Evolutionary conservation across 1,140 invertebrate genomes (phyloP).

Genomic region (Camponotus vicinus): DNA sequence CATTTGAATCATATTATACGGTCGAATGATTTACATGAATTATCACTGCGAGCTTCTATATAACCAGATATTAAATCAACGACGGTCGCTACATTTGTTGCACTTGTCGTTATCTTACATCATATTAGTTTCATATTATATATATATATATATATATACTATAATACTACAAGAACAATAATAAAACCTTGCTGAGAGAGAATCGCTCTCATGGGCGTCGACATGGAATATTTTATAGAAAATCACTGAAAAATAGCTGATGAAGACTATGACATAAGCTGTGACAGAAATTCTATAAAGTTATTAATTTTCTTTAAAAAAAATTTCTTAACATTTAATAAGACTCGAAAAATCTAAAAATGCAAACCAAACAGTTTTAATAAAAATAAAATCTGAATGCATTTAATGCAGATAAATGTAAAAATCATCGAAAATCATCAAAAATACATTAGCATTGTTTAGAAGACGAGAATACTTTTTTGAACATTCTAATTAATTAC

Average conservation of each 20-base stretch:
- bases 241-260: neutral
- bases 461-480: neutral
- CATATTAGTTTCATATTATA: constrained; percentile 32
- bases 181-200: neutral
- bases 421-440: neutral
- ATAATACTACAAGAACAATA: constrained; percentile 42
- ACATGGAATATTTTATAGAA: neutral
- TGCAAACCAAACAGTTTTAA: neutral
- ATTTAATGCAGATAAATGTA: neutral
- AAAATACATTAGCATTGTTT: neutral
- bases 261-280: too few species aligned
- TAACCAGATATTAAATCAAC: constrained; percentile 38
- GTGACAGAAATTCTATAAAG: neutral
- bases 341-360: neutral
- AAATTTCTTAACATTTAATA: neutral
- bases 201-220: constrained; percentile 1
- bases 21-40: neutral
- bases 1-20: neutral
- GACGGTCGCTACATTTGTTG: neutral
- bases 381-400: neutral
- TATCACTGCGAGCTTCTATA: neutral
- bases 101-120: constrained; percentile 6
- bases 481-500: neutral
- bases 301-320: neutral
- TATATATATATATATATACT: constrained; percentile 44